Evolutionary conservation across 2,797 vertebrate genomes (phyloP), one percentile per base, ranked within the genome.

Genomic region (Botia kubotai): DNA sequence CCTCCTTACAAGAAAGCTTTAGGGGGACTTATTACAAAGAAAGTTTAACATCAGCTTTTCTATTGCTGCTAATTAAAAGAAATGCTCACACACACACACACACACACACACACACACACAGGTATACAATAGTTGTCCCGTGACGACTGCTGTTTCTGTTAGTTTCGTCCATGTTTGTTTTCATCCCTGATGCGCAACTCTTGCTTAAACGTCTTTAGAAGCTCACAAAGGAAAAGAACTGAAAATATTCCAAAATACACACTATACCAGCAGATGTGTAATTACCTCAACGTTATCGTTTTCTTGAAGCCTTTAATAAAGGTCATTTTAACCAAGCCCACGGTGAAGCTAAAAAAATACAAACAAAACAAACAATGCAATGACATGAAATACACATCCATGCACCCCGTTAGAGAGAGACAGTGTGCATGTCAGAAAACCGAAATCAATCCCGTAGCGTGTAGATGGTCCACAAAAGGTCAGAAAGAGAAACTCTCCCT

Each of bases 231-330:
- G 50, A 50, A 92, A 91, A 75, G 87, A 90, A 87, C 53, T 74
- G 86, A 87, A 82, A 81, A 73, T 90, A 82, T 91, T 92, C 90
- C 92, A 94, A 94, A 89, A 90, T 87, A 90, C 84, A 92, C 90
- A 92, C 92, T 90, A 93, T 93, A 92, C 92, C 92, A 92, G 91
- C 93, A 94, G 94, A 94, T 94, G 94, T 95, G 94, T 94, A 94
- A 95, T 93, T 93, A 94, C 93, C 94, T 94, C 91, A 92, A 91
- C 92, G 92, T 90, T 93, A 93, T 91, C 89, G 88, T 88, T 91
- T 89, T 88, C 90, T 91, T 90, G 73, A 74, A 89, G 88, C 91
- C 93, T 90, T 80, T 81, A 50, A 90, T 81, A 86, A 92, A 86
- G 93, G 91, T 91, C 90, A 89, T 83, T 89, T 92, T 92, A 89